Evolutionary conservation across 1,140 invertebrate genomes (phyloP).

Genomic region (Drosophila sturtevanti): DNA sequence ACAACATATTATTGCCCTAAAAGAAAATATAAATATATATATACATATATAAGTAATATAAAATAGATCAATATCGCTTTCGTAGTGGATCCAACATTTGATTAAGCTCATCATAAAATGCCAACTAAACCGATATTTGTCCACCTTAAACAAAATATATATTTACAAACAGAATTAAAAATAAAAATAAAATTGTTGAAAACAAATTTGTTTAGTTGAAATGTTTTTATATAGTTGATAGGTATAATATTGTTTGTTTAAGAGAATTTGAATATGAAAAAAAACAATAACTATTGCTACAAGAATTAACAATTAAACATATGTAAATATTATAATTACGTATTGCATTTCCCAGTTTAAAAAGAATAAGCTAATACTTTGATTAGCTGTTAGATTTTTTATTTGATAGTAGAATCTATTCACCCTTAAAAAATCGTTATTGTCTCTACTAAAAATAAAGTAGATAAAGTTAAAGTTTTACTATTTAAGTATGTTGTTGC

Average conservation of each 20-base stretch:
- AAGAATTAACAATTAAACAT: too few species aligned
- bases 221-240: background rate
- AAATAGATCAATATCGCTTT: background rate
- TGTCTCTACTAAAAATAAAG: too few species aligned
- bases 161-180: background rate
- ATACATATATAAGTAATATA: background rate
- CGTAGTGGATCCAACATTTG: background rate
- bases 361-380: too few species aligned
- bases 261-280: too few species aligned
- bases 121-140: background rate
- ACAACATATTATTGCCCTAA: conserved; percentile 43
- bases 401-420: too few species aligned
- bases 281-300: too few species aligned
- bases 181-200: background rate
- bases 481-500: conserved; percentile 28
- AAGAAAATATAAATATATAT: conserved; percentile 4
- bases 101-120: background rate
- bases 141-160: background rate
- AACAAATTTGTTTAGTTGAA: background rate
- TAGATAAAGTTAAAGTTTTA: background rate
- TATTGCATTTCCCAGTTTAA: too few species aligned
- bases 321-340: too few species aligned
- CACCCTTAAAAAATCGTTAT: too few species aligned
- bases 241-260: background rate
- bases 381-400: too few species aligned